Conservation (phyloP, 2,888 invertebrate genomes). For the Acleris holmiana region DNA sequence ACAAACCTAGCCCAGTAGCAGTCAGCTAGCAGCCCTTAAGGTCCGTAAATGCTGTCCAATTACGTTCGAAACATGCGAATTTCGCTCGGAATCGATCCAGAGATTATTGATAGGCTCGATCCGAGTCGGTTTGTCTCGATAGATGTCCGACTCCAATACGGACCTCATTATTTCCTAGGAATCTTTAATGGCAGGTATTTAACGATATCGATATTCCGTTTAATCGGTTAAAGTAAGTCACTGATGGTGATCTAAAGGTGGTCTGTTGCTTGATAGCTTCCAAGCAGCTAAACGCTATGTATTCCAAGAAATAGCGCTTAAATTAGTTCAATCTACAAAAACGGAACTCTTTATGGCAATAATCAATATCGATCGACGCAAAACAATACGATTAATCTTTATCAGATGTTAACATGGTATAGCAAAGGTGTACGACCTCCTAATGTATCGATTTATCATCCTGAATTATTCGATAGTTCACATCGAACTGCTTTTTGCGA, state of each 20-base stretch:
- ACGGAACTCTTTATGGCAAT: no score
- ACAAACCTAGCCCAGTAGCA: constrained; percentile 38
- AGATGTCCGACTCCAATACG: constrained; percentile 27
- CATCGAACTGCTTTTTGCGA: neutral
- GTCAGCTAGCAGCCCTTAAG: constrained; percentile 45
- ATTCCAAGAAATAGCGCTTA: no score
- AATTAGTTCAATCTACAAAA: neutral
- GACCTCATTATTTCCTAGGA: constrained; percentile 14
- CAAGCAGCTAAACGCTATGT: no score
- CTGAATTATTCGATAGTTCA: constrained; percentile 2
- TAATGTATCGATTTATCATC: constrained; percentile 13
- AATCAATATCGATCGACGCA: constrained; percentile 13
- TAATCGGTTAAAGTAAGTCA: no score
- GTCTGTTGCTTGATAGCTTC: no score
- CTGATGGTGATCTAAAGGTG: no score
- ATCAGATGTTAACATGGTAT: constrained; percentile 12
- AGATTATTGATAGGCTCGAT: constrained; percentile 42
- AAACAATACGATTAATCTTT: constrained; percentile 14
- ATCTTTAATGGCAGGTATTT: constrained; percentile 2
- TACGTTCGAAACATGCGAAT: constrained; percentile 50
- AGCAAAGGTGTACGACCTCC: constrained; percentile 11
- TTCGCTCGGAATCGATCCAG: constrained; percentile 44
- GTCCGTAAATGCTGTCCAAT: constrained; percentile 60
- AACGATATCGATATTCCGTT: neutral
- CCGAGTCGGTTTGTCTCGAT: constrained; percentile 20